Percentiles rank a stretch among this genome's conserved stretches.
phyloP scores from a whole-genome alignment of 2,113 vertebrate genomes.

The Oceanodroma tethys region DNA sequence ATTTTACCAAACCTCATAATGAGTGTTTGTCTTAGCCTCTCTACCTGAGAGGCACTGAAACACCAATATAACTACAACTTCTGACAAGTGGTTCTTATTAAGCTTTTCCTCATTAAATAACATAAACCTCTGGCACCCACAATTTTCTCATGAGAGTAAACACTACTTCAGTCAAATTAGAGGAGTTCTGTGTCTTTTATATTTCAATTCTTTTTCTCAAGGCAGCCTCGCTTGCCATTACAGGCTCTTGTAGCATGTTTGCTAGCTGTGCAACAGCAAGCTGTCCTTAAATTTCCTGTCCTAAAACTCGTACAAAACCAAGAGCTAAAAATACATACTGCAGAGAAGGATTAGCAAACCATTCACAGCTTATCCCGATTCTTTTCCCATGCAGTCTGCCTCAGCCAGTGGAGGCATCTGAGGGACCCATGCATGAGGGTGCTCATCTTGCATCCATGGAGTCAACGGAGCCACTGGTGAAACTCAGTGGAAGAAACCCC shows the following conservation, averaged over 20 bases:
- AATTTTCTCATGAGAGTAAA: neutral
- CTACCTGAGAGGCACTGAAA: neutral
- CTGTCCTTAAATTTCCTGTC: neutral
- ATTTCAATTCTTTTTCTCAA: neutral
- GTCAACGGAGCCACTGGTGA: neutral
- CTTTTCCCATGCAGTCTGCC: neutral
- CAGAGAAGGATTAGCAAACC: neutral
- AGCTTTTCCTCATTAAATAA: neutral
- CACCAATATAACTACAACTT: neutral
- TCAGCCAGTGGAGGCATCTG: neutral
- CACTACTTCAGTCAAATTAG: neutral
- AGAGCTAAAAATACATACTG: neutral
- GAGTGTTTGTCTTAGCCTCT: neutral
- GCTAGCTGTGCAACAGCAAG: neutral
- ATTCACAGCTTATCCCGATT: neutral
- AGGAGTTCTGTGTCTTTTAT: neutral
- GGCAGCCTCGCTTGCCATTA: accelerated
- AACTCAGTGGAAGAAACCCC: neutral
- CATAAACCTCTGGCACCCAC: neutral
- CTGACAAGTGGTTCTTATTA: neutral
- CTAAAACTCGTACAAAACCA: neutral
- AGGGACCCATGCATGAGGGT: neutral
- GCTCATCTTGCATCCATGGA: neutral
- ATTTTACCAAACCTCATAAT: neutral
- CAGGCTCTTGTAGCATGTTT: neutral